These are phyloP conservation scores for Pterocles burchelli DNA, from an alignment of 2,113 vertebrate genomes.

Conservation along the genomic window DNA sequence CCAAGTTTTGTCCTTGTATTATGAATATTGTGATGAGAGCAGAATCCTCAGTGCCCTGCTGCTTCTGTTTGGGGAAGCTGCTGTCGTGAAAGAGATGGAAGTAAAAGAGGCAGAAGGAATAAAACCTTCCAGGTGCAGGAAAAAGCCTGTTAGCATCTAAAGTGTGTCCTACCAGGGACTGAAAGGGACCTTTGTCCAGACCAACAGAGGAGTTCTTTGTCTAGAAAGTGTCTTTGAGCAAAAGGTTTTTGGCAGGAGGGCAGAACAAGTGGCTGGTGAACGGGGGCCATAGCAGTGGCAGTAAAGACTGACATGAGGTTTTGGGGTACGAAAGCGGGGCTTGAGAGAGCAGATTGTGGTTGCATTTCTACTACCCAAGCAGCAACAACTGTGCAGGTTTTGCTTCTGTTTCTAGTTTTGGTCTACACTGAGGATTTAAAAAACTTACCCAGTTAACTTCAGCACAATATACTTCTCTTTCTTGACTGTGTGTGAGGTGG, in stretches of 20 bases:
- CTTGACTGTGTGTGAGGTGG: background rate
- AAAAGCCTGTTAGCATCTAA: background rate
- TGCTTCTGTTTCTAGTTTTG: background rate
- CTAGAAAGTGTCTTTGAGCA: background rate
- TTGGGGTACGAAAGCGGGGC: fast-evolving
- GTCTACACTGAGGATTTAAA: background rate
- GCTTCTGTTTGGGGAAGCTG: background rate
- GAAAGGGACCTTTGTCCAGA: background rate
- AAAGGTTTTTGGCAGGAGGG: background rate
- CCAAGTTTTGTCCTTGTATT: background rate
- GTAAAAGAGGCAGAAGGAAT: background rate
- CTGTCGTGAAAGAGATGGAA: background rate
- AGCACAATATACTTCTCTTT: background rate
- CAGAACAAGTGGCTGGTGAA: background rate
- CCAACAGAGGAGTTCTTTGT: background rate
- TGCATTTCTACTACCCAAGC: background rate
- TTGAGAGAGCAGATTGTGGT: fast-evolving
- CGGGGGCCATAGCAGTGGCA: fast-evolving
- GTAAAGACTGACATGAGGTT: background rate
- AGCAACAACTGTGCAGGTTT: background rate
- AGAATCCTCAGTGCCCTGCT: background rate
- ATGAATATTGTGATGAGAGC: background rate
- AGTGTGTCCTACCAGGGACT: background rate
- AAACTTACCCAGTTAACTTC: background rate
- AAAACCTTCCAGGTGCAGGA: background rate